Percentiles rank a stretch among this genome's conserved stretches.
Conservation (phyloP, 2,113 vertebrate species). For the Varanus salvator region DNA sequence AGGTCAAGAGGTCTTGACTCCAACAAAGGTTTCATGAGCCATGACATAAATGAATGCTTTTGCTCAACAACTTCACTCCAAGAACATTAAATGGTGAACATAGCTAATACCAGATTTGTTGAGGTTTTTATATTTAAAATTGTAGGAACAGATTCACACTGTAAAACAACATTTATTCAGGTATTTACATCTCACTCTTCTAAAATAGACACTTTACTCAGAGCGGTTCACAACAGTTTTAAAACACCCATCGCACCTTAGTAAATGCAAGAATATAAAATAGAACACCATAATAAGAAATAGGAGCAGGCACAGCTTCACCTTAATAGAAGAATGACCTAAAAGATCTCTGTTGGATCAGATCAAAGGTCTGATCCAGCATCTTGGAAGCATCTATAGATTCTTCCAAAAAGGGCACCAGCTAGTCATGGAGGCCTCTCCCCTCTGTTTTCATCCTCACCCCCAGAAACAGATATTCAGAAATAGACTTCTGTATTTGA, state of each 20-base stretch:
- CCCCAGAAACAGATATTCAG: no score
- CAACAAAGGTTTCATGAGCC: conserved; percentile 9
- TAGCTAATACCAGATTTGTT: not conserved
- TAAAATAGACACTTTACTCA: not conserved
- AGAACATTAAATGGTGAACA: not conserved
- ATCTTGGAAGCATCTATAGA: not conserved
- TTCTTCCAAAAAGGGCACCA: not conserved
- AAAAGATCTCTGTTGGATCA: no score
- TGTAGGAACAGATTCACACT: not conserved
- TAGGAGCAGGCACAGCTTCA: not conserved
- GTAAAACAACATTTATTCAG: no score
- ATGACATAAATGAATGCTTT: not conserved
- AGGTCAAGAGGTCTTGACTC: not conserved
- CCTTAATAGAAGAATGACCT: no score
- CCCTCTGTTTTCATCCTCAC: no score
- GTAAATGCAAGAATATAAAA: not conserved
- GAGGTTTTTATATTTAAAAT: not conserved
- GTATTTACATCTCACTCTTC: not conserved
- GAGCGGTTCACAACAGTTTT: not conserved
- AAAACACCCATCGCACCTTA: not conserved
- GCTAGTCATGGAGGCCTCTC: no score
- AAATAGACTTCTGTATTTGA: no score
- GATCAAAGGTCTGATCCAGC: not conserved
- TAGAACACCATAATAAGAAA: not conserved
- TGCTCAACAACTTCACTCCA: not conserved